Evolutionary conservation across 2,113 vertebrate species (phyloP).

Genomic region (Catharus minimus): DNA sequence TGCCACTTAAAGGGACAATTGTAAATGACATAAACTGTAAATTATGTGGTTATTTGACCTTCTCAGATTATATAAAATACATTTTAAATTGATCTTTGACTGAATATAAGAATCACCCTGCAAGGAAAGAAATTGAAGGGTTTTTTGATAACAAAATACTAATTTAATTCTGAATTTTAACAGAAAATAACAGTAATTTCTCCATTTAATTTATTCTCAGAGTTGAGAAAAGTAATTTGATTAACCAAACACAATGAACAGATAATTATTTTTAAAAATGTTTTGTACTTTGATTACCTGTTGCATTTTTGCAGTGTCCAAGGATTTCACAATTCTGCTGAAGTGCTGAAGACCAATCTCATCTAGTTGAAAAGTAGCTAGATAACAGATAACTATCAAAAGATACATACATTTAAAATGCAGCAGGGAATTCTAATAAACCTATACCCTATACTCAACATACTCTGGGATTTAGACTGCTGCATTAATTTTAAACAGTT

Average conservation of each 20-base stretch:
- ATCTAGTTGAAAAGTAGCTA: slow-evolving; percentile 84
- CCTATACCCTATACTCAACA: neutral
- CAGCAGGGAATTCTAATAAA: neutral
- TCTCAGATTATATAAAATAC: neutral
- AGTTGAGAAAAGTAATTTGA: neutral
- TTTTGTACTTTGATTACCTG: slow-evolving; percentile 73
- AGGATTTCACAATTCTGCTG: slow-evolving; percentile 80
- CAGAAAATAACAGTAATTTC: neutral
- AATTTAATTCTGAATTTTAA: neutral
- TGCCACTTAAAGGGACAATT: neutral
- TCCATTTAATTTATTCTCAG: neutral
- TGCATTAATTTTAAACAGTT: neutral
- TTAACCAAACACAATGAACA: neutral
- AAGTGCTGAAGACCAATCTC: slow-evolving; percentile 83
- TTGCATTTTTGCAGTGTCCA: slow-evolving; percentile 79
- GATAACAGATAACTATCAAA: slow-evolving; percentile 86
- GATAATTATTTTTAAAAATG: neutral
- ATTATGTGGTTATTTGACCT: neutral
- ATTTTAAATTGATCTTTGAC: neutral
- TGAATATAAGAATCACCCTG: neutral
- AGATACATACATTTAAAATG: slow-evolving; percentile 25
- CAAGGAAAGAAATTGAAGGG: neutral
- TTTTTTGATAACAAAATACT: neutral
- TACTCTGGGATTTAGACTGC: neutral
- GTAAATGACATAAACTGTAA: neutral